A percentile compares a stretch with the other conserved stretches of the same genome.
Conservation (phyloP, 2,888 invertebrate species). For the Hyposoter dolosus region DNA sequence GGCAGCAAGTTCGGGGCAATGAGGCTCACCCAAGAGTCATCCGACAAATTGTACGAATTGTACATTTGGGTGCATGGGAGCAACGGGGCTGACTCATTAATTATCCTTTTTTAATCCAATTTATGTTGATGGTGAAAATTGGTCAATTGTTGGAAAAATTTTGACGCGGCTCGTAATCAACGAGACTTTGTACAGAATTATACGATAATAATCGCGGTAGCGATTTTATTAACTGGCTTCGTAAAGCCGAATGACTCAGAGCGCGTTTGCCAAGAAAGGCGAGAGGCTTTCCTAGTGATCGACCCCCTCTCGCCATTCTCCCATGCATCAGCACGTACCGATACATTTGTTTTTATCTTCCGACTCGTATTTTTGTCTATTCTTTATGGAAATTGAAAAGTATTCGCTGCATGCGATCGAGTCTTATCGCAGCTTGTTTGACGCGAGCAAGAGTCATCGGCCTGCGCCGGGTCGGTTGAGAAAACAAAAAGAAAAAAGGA, state of each 20-base stretch:
- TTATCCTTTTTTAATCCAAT: background rate
- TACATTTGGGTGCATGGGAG: too few species aligned
- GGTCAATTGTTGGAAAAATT: background rate
- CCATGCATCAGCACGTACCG: slow-evolving; percentile 32
- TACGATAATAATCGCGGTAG: slow-evolving; percentile 69
- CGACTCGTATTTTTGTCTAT: background rate
- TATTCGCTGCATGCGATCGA: too few species aligned
- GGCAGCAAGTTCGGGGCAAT: background rate
- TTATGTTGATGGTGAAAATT: background rate
- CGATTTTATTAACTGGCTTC: slow-evolving; percentile 61
- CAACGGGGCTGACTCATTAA: background rate
- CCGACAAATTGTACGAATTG: background rate
- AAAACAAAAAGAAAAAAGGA: slow-evolving; percentile 6
- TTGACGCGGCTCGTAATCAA: too few species aligned
- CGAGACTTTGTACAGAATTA: too few species aligned
- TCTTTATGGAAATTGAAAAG: too few species aligned
- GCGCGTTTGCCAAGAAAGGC: slow-evolving; percentile 77
- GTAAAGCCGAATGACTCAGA: slow-evolving; percentile 77
- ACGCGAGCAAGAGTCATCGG: background rate
- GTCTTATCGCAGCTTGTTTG: background rate
- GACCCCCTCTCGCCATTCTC: slow-evolving; percentile 63
- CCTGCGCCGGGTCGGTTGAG: background rate
- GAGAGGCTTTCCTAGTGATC: slow-evolving; percentile 76
- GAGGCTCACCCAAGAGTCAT: background rate
- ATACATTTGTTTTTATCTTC: background rate